A percentile compares a stretch with the other conserved stretches of the same genome.
phyloP scores from a whole-genome alignment of 2,888 invertebrate genomes.

The Liposcelis brunnea region DNA sequence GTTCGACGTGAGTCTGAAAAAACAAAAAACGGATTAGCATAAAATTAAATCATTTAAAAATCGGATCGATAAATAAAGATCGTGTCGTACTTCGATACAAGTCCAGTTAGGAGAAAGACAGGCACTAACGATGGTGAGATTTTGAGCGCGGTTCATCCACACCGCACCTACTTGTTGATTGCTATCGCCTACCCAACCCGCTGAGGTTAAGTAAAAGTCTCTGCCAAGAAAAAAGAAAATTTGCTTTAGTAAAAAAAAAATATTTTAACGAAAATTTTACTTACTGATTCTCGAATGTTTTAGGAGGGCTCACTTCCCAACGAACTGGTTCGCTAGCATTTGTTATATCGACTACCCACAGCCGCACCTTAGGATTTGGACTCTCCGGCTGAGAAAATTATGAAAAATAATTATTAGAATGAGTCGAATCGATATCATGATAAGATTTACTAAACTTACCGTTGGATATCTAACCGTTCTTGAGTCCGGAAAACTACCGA shows the following conservation, averaged over 20 bases:
- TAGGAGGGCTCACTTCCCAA: conserved; percentile 55
- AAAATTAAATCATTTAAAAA: neutral
- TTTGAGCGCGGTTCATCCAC: conserved; percentile 90
- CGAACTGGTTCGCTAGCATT: conserved; percentile 43
- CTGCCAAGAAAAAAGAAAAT: conserved; percentile 31
- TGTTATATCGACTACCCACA: conserved; percentile 63
- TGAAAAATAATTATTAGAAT: conserved; percentile 2
- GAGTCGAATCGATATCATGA: neutral
- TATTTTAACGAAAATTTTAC: conserved; percentile 25
- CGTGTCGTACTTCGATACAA: conserved; percentile 55
- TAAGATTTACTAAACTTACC: conserved; percentile 27
- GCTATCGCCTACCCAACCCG: conserved; percentile 70
- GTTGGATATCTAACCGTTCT: conserved; percentile 71
- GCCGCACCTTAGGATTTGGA: conserved; percentile 64
- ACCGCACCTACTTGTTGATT: conserved; percentile 67
- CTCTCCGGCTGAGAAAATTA: conserved; percentile 51
- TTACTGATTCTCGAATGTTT: conserved; percentile 61
- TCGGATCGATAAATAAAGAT: neutral
- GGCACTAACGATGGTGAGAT: conserved; percentile 70
- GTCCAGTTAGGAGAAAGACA: conserved; percentile 70
- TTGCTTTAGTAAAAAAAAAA: neutral
- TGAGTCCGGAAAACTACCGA: conserved; percentile 56
- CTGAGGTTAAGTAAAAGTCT: conserved; percentile 83
- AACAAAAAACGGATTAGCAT: conserved; percentile 15
- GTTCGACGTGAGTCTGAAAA: conserved; percentile 57